Evolutionary conservation across 2,888 invertebrate species (phyloP).

Genomic region (Dryococelus australis): DNA sequence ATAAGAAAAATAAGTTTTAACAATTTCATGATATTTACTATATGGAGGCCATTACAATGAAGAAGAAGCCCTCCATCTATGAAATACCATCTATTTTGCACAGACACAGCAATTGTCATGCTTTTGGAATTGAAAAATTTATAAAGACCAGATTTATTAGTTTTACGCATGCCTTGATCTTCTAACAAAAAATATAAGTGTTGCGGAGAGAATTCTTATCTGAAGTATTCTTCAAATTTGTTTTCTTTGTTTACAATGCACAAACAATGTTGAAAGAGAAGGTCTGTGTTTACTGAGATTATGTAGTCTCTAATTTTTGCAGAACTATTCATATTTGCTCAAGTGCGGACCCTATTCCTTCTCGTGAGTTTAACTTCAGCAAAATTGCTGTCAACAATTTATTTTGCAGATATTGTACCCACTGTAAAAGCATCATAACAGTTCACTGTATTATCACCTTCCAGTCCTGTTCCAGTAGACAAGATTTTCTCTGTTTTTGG

Average conservation of each 20-base stretch:
- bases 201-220: neutral
- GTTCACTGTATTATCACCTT: neutral
- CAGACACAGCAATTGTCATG: neutral
- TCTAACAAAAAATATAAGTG: neutral
- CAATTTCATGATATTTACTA: neutral
- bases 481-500: neutral
- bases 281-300: neutral
- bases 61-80: neutral
- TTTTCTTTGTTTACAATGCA: neutral
- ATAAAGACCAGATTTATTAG: neutral
- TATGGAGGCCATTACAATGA: neutral
- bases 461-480: neutral
- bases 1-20: too few relatives aligned
- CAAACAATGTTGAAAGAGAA: neutral
- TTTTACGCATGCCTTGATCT: neutral
- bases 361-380: neutral
- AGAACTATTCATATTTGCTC: neutral
- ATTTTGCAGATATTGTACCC: neutral
- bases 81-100: neutral
- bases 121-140: neutral
- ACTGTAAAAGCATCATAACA: neutral
- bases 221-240: conserved; percentile 3
- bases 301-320: neutral
- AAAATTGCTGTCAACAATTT: neutral
- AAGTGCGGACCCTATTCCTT: neutral